Evolutionary conservation across 2,888 invertebrate genomes (phyloP).

Genomic region (Cantharis nigra): DNA sequence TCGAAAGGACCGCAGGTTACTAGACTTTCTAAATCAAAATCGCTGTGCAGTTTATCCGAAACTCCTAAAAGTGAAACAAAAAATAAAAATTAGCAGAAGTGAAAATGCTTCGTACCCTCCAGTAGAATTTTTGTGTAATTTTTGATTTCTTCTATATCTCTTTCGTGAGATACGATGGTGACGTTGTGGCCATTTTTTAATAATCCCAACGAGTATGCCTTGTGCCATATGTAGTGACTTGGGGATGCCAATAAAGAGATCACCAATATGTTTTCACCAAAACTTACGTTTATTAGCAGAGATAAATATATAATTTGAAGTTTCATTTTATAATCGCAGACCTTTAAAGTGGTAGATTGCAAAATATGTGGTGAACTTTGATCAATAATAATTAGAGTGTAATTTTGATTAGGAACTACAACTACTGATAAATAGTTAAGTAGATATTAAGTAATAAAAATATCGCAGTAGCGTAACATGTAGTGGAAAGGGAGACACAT

Average conservation of each 20-base stretch:
- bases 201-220: slow-evolving; percentile 13
- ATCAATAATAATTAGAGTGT: too few relatives aligned
- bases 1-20: background rate
- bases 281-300: background rate
- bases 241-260: slow-evolving; percentile 16
- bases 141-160: slow-evolving; percentile 4
- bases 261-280: slow-evolving; percentile 20
- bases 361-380: too few relatives aligned
- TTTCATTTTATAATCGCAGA: background rate
- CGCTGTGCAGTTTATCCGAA: background rate
- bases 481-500: too few relatives aligned
- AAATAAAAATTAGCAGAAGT: background rate
- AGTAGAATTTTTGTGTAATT: slow-evolving; percentile 25
- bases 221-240: slow-evolving; percentile 28
- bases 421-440: too few relatives aligned
- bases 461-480: too few relatives aligned
- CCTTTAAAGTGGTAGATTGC: background rate
- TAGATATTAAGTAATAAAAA: too few relatives aligned
- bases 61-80: background rate
- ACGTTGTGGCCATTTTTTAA: slow-evolving; percentile 18
- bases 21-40: background rate
- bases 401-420: too few relatives aligned
- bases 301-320: background rate
- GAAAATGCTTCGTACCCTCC: slow-evolving; percentile 13
- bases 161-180: slow-evolving; percentile 16